Conservation (phyloP, 2,113 vertebrate genomes). For the Engraulis encrasicolus region DNA sequence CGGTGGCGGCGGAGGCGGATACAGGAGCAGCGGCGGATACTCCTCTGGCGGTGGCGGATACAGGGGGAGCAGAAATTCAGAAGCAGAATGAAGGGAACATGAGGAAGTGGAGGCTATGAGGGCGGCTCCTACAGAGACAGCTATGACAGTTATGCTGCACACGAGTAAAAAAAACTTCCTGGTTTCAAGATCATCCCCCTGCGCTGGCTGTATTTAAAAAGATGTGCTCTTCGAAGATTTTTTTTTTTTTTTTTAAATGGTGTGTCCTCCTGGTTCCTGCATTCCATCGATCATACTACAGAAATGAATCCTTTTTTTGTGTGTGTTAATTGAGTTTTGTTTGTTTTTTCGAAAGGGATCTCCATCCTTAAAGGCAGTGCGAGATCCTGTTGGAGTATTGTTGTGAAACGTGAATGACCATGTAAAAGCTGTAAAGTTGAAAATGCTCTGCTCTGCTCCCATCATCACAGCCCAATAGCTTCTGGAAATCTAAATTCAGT, state of each 20-base stretch:
- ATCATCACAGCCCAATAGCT: constrained; percentile 64
- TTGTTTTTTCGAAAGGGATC: too few relatives aligned
- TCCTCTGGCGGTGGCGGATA: constrained; percentile 78
- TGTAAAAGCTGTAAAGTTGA: constrained; percentile 48
- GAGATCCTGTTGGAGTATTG: constrained; percentile 49
- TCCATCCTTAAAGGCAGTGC: constrained; percentile 32
- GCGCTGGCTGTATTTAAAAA: constrained; percentile 81
- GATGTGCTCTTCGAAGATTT: constrained; percentile 63
- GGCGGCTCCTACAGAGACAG: constrained; percentile 86
- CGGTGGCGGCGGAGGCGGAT: constrained; percentile 72
- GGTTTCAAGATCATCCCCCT: constrained; percentile 90
- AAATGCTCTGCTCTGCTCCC: constrained; percentile 59
- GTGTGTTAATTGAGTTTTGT: constrained; percentile 36
- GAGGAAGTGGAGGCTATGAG: too few relatives aligned
- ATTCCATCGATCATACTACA: constrained; percentile 35
- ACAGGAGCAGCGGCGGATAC: constrained; percentile 74
- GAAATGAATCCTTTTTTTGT: constrained; percentile 29
- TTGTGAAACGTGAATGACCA: constrained; percentile 46
- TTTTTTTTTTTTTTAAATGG: constrained; percentile 47
- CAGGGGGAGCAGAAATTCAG: too few relatives aligned
- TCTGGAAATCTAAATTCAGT: constrained; percentile 54
- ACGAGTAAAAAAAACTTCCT: constrained; percentile 89
- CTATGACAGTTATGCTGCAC: constrained; percentile 88
- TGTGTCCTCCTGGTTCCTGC: constrained; percentile 46
- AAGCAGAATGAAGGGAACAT: too few relatives aligned